Conservation (phyloP, 2,888 invertebrate genomes). For the Aphelenchoides bicaudatus region DNA sequence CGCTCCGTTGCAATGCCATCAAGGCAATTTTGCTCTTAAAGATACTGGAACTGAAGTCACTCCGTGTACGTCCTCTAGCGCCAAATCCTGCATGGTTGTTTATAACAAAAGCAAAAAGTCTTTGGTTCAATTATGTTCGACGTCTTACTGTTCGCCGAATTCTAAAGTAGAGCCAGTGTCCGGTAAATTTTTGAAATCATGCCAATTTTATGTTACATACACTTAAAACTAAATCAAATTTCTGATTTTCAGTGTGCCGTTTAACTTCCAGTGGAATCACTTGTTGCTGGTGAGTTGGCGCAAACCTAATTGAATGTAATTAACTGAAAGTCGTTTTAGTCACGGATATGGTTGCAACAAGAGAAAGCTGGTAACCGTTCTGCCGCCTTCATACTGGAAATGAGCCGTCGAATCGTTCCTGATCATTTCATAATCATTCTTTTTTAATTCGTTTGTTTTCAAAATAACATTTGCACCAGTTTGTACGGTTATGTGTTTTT, state of each 20-base stretch:
- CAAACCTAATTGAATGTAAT: too few relatives aligned
- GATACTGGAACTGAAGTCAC: constrained; percentile 2
- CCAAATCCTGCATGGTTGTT: constrained; percentile 3
- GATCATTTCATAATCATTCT: too few relatives aligned
- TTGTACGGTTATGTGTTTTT: too few relatives aligned
- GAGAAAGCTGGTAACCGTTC: neutral
- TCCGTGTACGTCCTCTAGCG: neutral
- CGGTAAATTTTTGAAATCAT: neutral
- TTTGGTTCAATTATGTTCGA: neutral
- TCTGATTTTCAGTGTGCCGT: too few relatives aligned
- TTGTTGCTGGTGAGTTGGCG: constrained; percentile 10
- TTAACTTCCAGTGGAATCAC: neutral
- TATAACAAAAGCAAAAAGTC: neutral
- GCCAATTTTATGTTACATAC: too few relatives aligned
- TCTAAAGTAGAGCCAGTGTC: too few relatives aligned
- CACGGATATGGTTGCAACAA: constrained; percentile 8
- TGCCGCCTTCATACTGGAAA: constrained; percentile 1
- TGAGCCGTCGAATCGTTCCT: too few relatives aligned
- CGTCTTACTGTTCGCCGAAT: too few relatives aligned
- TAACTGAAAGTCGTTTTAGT: too few relatives aligned
- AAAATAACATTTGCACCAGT: too few relatives aligned
- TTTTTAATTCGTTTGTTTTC: too few relatives aligned
- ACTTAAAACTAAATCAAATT: too few relatives aligned
- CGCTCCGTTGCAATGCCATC: constrained; percentile 1
- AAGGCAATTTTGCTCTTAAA: neutral